Evolutionary conservation across 2,797 vertebrate genomes (phyloP).

Genomic region (Percopsis omiscomaycus): DNA sequence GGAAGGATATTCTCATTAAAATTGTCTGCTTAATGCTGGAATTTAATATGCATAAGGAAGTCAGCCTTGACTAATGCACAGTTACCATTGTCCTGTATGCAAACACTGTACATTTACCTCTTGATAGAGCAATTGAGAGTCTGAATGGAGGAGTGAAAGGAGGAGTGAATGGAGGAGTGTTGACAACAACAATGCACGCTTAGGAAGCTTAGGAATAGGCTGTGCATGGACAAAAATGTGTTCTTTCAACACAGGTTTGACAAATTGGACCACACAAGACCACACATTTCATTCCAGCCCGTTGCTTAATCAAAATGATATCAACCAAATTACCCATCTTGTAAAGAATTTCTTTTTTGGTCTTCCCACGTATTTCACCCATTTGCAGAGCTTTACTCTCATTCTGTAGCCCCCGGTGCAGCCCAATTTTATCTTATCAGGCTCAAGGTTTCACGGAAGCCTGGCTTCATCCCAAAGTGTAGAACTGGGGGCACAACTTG

Average conservation of each 20-base stretch:
- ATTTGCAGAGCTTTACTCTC: neutral
- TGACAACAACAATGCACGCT: conserved; percentile 32
- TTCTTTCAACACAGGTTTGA: conserved; percentile 9
- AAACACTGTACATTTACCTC: conserved; percentile 11
- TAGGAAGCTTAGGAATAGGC: conserved; percentile 5
- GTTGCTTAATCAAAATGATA: conserved; percentile 21
- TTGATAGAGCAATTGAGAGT: conserved; percentile 32
- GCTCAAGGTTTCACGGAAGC: conserved; percentile 76
- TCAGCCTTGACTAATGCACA: conserved; percentile 8
- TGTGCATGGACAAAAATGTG: neutral
- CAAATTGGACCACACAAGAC: conserved; percentile 6
- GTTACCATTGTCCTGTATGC: conserved; percentile 18
- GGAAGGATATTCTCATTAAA: neutral
- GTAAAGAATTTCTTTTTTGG: conserved; percentile 35
- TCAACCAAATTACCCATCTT: conserved; percentile 45
- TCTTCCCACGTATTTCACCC: conserved; percentile 62
- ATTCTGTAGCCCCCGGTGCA: conserved; percentile 12
- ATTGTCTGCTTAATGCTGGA: conserved; percentile 5
- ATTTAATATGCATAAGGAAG: conserved; percentile 33
- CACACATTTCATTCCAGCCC: conserved; percentile 27
- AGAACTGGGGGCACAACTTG: conserved; percentile 63
- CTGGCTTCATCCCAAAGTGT: conserved; percentile 68
- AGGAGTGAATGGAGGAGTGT: conserved; percentile 22
- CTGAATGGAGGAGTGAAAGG: too few species aligned
- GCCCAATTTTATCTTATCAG: conserved; percentile 72